These are phyloP conservation scores for Acanthiza pusilla DNA, from an alignment of 2,797 vertebrate species.

Conservation along the genomic window DNA sequence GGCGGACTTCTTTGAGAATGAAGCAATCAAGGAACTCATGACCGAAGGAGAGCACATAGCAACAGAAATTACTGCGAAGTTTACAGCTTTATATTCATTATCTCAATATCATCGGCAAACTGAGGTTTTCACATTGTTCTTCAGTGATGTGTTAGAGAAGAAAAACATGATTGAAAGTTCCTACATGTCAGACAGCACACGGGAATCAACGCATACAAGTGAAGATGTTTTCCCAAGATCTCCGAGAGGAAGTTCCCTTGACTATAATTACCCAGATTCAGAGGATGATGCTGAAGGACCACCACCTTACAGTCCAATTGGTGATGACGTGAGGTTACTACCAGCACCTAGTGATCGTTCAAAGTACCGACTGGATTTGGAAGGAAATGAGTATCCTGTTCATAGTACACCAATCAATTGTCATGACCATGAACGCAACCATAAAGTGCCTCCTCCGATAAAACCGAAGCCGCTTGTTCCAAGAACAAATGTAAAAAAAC, in stretches of 20 bases:
- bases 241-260: conserved; percentile 88
- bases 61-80: conserved; percentile 96
- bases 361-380: conserved; percentile 91
- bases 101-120: conserved; percentile 98
- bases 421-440: conserved; percentile 93
- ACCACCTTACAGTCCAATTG: conserved; percentile 97
- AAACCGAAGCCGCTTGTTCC: conserved; percentile 90
- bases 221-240: conserved; percentile 93
- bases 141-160: conserved; percentile 95
- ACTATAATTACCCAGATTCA: conserved; percentile 92
- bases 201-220: conserved; percentile 83
- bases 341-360: conserved; percentile 91
- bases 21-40: conserved; percentile 97
- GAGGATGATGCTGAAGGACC: conserved; percentile 97
- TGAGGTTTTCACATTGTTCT: conserved; percentile 96
- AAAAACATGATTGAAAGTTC: conserved; percentile 93
- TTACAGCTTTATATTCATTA: conserved; percentile 95
- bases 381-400: conserved; percentile 95
- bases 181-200: conserved; percentile 89
- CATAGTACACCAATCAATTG: conserved; percentile 94
- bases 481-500: conserved; percentile 91
- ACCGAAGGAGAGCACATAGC: conserved; percentile 99
- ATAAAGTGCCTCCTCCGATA: conserved; percentile 99
- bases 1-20: conserved; percentile 98
- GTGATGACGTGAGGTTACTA: conserved; percentile 95